Base-by-base conservation (phyloP, 2,888 invertebrate species). In the Luperina nickerlii region DNA sequence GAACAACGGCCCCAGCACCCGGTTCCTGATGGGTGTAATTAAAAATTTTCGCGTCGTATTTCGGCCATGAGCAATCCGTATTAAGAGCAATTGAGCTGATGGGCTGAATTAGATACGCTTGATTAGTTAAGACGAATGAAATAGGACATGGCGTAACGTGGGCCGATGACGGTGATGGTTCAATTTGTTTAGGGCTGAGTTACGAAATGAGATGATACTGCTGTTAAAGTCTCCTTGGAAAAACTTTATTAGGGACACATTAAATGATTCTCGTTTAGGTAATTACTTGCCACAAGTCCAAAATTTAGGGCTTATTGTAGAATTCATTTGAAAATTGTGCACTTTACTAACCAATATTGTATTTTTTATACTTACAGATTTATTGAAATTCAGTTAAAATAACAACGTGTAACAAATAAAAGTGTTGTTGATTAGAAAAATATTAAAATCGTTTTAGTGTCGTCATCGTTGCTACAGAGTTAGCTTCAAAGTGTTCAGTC, bases 71-170 rank as follows among this genome's bases (percentile, higher is more conserved):
- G 92, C 94, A 94, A 94, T 95, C 94, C 77, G 95, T 94, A 95
- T 96, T 90, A 96, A 94, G 94, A 95, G 92, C 94, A 96, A 96
- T 96, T 96, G 95, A 91, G 92, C 93, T 96, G 95, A 96, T 95
- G 93, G 92, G 94, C 94, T 91, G 95, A 96, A 96, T 96, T 96
- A 95, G 95, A 95, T 96, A 93, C 95, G 92, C 90, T 94, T 94
- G 94, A 96, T 96, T 95, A 96, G 95, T 95, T 95, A 96, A 96
- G 95, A 92, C 94, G 92, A 88, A 91, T 90, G 91, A 94, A 95
- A 94, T 95, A 92, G 93, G 89, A 89, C 92, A 92, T 93, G 93
- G 90, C 92, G 93, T 90, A 93, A 93, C 90, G 80, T 27, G 48
- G 78, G 68, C 75, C 67, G 72, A 72, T 51, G 74, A 72, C 57